Evolutionary conservation across 1,140 invertebrate species (phyloP).

Genomic region (Brachionus sp.): DNA sequence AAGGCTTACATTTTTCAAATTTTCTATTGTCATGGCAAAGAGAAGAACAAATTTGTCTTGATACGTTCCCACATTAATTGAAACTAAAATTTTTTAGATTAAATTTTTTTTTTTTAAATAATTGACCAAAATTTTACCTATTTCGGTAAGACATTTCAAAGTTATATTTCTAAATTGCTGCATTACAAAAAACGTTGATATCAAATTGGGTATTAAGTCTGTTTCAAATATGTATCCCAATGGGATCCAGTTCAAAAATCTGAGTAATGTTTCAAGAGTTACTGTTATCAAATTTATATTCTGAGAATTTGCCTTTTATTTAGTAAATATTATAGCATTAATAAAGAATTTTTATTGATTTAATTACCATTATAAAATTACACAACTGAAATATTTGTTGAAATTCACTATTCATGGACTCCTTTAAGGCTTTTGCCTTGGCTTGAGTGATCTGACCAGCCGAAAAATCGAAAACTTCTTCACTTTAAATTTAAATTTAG

Average conservation of each 20-base stretch:
- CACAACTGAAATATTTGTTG: constrained; percentile 95
- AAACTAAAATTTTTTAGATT: constrained; percentile 47
- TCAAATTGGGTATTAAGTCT: constrained; percentile 88
- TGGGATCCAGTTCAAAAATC: constrained; percentile 99
- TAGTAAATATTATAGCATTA: neutral
- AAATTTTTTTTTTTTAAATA: neutral
- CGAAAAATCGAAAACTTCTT: constrained; percentile 99
- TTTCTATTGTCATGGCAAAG: constrained; percentile 2
- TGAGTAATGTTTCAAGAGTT: constrained; percentile 87
- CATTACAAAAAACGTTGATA: constrained; percentile 80
- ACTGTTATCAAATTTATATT: constrained; percentile 58
- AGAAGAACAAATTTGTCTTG: constrained; percentile 41
- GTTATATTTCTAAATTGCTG: constrained; percentile 97
- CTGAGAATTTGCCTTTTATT: constrained; percentile 33
- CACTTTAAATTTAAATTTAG: constrained; percentile 64
- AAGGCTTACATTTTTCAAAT: neutral
- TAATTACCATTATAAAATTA: constrained; percentile 68
- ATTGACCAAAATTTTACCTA: constrained; percentile 56
- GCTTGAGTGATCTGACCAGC: constrained; percentile 95
- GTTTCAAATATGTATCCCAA: constrained; percentile 99
- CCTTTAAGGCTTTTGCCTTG: constrained; percentile 97
- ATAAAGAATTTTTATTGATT: neutral
- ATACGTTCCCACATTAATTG: constrained; percentile 41
- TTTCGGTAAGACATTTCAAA: constrained; percentile 95
- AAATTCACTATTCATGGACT: constrained; percentile 98